Conservation (phyloP, 1,140 invertebrate genomes). For the Hylaeus volcanicus region DNA sequence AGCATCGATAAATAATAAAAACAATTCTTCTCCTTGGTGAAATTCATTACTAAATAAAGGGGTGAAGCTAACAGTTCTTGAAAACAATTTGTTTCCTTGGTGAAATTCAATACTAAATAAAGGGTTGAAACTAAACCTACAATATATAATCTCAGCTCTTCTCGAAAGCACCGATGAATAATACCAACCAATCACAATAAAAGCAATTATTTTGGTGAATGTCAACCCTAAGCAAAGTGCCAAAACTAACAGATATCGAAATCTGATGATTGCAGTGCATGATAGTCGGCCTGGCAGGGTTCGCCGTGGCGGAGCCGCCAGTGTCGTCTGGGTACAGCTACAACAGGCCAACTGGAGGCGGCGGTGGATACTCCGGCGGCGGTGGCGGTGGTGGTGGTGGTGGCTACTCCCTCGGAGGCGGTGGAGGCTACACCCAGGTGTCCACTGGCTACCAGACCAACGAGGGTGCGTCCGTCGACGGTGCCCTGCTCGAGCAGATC, state of each 20-base stretch:
- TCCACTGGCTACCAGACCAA: slow-evolving; percentile 87
- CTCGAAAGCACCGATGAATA: no score
- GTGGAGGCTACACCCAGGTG: slow-evolving; percentile 87
- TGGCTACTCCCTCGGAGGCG: slow-evolving; percentile 72
- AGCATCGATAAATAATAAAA: no score
- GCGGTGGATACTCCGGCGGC: slow-evolving; percentile 78
- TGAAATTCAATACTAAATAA: no score
- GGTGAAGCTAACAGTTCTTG: no score
- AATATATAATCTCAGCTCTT: no score
- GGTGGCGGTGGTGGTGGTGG: slow-evolving; percentile 78
- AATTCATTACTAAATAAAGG: no score
- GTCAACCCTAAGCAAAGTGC: no score
- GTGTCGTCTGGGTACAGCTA: slow-evolving; percentile 84
- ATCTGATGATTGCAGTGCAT: slow-evolving; percentile 82
- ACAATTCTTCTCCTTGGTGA: no score
- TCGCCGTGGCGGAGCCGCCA: slow-evolving; percentile 83
- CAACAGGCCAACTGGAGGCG: slow-evolving; percentile 82
- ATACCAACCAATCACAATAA: no score
- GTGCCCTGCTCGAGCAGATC: slow-evolving; percentile 88
- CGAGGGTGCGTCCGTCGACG: slow-evolving; percentile 90
- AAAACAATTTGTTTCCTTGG: no score
- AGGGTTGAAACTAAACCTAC: no score
- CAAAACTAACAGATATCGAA: not conserved
- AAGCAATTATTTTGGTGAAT: no score
- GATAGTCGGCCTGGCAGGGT: slow-evolving; percentile 83